These are phyloP conservation scores for Palythoa caribaeorum DNA, from an alignment of 92 coral and sea anemone species.

Conservation along the genomic window DNA sequence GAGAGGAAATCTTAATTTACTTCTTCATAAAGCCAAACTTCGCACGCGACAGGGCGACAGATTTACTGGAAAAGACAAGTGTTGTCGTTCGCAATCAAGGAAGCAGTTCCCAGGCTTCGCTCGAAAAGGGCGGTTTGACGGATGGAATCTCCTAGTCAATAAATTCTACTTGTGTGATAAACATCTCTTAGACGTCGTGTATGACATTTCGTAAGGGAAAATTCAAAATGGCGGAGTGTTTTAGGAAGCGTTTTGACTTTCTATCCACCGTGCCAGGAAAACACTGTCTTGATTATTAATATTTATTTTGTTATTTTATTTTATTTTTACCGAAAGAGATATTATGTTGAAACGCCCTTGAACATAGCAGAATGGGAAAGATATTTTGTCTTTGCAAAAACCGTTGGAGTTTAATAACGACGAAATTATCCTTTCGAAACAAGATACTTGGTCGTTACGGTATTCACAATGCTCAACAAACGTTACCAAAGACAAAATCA, in stretches of 20 bases:
- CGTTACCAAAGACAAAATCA: conserved; percentile 25
- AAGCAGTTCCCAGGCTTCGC: no score
- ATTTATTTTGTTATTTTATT: not conserved
- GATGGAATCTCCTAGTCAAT: no score
- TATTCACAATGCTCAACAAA: conserved; percentile 4
- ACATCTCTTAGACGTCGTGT: conserved; percentile 11
- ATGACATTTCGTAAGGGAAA: not conserved
- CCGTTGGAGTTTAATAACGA: not conserved
- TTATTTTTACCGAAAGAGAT: not conserved
- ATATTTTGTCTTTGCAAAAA: not conserved
- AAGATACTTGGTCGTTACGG: not conserved
- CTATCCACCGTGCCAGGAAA: not conserved
- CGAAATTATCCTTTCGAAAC: not conserved
- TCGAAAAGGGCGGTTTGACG: not conserved
- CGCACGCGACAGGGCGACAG: no score
- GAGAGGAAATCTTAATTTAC: no score
- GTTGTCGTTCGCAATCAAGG: no score
- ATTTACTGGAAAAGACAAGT: no score
- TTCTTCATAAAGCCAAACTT: no score
- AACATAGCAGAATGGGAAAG: not conserved
- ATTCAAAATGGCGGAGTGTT: conserved; percentile 20
- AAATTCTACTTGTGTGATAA: not conserved
- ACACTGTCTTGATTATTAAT: not conserved
- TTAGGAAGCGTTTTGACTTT: not conserved
- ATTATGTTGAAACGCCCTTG: not conserved